phyloP scores from a whole-genome alignment of 2,113 vertebrate genomes.

The Pseudopipra pipra region DNA sequence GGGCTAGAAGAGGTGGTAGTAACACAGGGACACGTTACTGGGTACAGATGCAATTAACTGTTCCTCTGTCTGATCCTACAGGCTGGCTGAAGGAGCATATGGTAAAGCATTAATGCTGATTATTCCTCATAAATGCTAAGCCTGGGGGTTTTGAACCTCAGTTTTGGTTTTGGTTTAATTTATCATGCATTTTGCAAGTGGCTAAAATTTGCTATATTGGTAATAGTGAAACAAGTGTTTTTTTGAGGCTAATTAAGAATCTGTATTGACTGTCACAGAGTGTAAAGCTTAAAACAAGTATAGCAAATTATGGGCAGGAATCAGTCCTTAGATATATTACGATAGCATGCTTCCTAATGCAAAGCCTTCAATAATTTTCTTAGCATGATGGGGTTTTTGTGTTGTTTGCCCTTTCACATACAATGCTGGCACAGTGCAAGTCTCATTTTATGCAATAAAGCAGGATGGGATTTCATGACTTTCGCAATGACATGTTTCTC shows the following conservation, averaged over 20 bases:
- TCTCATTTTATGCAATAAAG: background rate
- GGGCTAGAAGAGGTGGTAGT: background rate
- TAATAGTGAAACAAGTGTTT: background rate
- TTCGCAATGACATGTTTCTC: background rate
- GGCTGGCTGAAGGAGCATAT: background rate
- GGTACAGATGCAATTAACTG: background rate
- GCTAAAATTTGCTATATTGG: background rate
- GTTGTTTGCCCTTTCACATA: background rate
- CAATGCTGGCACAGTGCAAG: rapidly evolving
- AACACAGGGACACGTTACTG: rapidly evolving
- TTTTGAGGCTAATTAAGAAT: background rate
- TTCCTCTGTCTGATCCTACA: background rate
- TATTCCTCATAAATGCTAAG: background rate
- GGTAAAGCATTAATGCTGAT: background rate
- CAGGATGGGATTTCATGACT: background rate
- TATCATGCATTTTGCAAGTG: background rate
- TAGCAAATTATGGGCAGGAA: background rate
- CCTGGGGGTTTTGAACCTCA: background rate
- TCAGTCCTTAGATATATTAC: background rate
- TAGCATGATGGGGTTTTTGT: background rate
- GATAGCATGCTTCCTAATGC: background rate
- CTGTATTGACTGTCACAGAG: background rate
- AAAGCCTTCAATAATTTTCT: background rate
- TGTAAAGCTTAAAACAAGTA: background rate
- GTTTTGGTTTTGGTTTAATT: background rate